Base-by-base conservation (phyloP, 2,113 vertebrate species). In the Urocynchramus pylzowi region DNA sequence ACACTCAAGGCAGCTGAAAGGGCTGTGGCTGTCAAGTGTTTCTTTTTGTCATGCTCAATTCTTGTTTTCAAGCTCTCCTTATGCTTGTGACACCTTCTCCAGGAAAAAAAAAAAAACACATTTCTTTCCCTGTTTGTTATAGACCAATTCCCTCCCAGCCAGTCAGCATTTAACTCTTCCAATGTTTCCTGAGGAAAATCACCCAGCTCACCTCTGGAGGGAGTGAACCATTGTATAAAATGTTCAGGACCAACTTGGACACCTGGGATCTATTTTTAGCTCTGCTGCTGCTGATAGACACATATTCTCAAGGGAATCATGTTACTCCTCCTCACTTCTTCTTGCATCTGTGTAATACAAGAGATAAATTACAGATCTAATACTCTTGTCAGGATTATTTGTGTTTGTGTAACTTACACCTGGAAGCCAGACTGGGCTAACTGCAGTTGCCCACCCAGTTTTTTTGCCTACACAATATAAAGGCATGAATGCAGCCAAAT, bases 101-200 rank as follows among this genome's bases (percentile, higher is more conserved):
- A 71, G 69, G 82, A 95, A 81, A 47, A 92, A 94, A n/a, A n/a
- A n/a, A n/a, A n/a, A n/a, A n/a, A n/a, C n/a, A 68, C 28, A 90
- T 49, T 84, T 89, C 35, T 64, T 81, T 67, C 47, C 52, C 68
- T 56, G 31, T 15, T 84, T 33, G 44, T 71, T 79, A 82, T 57
- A 87, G 47, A 64, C 53, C 23, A 23, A 10, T 53, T 81, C n/a
- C 64, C 69, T 90, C 35, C 41, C 57, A 95, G 64, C 23, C 45
- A 70, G 28, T n/a, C 85, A 89, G 41, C 69, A 35, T 64, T 84
- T 84, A 87, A 73, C 42, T 91, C 27, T 70, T 69, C 13, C 77
- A 17, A 0, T 26, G 22, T 68, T 84, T 92, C 56, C 69, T 18
- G 47, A 92, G 41, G 75, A 78, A 63, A 80, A 93, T 41, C 53